These are phyloP conservation scores for Eupithecia vulgata DNA, from an alignment of 2,888 invertebrate species.

Conservation along the genomic window DNA sequence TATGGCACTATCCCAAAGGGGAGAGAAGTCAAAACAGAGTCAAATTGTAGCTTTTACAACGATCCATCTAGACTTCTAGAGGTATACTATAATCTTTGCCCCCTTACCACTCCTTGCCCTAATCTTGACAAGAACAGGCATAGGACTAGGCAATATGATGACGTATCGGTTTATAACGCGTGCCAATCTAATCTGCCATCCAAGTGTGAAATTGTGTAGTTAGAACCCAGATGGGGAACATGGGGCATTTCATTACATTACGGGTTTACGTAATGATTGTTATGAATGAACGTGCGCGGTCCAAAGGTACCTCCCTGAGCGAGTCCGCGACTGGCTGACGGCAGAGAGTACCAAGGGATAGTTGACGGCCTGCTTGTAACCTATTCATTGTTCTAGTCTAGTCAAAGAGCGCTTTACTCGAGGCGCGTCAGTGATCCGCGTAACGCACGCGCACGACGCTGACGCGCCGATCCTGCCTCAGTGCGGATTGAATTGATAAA, in stretches of 20 bases:
- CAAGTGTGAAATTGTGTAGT: neutral
- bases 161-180: neutral
- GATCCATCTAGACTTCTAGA: too few relatives aligned
- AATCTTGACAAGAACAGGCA: too few relatives aligned
- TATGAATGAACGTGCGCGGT: neutral
- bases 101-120: too few relatives aligned
- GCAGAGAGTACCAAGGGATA: neutral
- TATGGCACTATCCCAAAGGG: too few relatives aligned
- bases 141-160: neutral
- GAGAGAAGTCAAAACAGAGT: too few relatives aligned
- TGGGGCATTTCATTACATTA: too few relatives aligned
- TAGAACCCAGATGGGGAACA: too few relatives aligned
- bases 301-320: neutral
- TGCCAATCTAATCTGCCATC: neutral
- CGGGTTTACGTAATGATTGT: neutral
- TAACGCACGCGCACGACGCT: neutral
- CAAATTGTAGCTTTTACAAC: too few relatives aligned
- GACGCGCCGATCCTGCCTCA: constrained; percentile 15
- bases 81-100: too few relatives aligned
- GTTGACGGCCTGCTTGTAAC: neutral
- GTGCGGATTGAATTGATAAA: constrained; percentile 1
- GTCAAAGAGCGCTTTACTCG: neutral
- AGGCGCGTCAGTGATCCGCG: constrained; percentile 4
- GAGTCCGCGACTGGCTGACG: neutral
- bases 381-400: constrained; percentile 2